Conservation (phyloP, 2,113 vertebrate genomes). For the Dunckerocampus dactyliophorus region DNA sequence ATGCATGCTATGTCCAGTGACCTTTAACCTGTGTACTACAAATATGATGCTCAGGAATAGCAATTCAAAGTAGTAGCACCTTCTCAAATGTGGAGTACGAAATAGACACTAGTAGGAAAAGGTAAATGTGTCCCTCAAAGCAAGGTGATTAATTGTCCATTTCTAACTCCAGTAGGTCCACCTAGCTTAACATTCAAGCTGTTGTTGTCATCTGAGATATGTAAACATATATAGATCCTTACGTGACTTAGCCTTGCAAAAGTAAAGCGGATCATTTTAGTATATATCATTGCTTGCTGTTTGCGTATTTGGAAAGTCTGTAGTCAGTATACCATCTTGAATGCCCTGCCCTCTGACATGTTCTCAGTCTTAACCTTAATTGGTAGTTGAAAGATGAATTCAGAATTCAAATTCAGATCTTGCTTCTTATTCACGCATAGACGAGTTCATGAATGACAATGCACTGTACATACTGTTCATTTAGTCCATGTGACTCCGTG, state of each 20-base stretch:
- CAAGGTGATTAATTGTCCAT: neutral
- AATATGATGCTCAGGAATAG: neutral
- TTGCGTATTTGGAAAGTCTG: conserved; percentile 31
- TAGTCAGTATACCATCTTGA: conserved; percentile 10
- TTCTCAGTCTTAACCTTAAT: conserved; percentile 56
- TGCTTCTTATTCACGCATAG: conserved; percentile 31
- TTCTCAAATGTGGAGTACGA: neutral
- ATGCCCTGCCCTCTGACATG: conserved; percentile 23
- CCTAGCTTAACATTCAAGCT: neutral
- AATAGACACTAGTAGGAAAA: neutral
- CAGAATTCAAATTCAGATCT: conserved; percentile 26
- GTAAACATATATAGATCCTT: conserved; percentile 16
- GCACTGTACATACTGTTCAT: neutral
- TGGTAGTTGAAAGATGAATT: conserved; percentile 53
- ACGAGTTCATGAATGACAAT: conserved; percentile 14
- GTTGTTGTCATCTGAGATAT: conserved; percentile 13
- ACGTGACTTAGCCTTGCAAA: neutral
- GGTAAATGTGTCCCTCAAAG: neutral
- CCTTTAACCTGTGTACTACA: neutral
- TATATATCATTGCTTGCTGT: conserved; percentile 14
- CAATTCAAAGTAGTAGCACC: too few species aligned
- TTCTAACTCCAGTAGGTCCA: neutral
- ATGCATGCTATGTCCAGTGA: conserved; percentile 7
- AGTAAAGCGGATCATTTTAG: conserved; percentile 9
- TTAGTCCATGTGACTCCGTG: neutral